Evolutionary conservation across 1,140 invertebrate genomes (phyloP), one percentile per base, ranked within the genome.

Genomic region (Oedothorax gibbosus): DNA sequence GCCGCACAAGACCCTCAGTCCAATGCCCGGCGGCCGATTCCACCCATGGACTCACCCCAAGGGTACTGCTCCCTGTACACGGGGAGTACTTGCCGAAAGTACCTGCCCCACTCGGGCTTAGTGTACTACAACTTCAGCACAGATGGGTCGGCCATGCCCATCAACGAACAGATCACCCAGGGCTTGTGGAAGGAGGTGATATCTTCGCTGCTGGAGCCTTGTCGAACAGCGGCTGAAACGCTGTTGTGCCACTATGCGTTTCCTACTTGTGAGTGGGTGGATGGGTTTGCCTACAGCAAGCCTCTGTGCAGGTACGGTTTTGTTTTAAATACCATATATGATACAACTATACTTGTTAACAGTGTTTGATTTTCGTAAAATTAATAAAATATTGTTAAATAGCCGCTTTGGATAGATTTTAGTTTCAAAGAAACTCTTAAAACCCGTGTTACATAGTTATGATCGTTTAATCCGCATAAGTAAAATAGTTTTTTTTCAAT

Each of bases 161-260:
- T 81, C 10, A 97, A 97, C 90, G 96, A 98, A 90, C 93, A 94
- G 88, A 96, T 97, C 72, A 94, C 95, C 0, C 91, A 91, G 0
- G 93, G 93, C 54, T 91, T 97, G 10, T 97, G 95, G 95, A 93
- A 94, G 87, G 96, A 97, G 91, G 91, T 97, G 88, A 95, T 98
- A 88, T 91, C 92, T 35, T 93, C 93, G 69, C 91, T 97, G 10
- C 92, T 93, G 68, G 95, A 96, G 87, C 94, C 95, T 68, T 98
- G 97, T 91, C 92, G 94, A 72, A 93, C 93, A 86, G 95, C 95
- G 71, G 96, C 97, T 54, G 95, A 97, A 91, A 94, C 94, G 90
- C 91, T 98, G 88, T 91, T 98, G 8, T 98, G 97, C 90, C 92
- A 95, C 77, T 97, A 96, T 91, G 96, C 96, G 11, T 98, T 98